Evolutionary conservation across 2,888 invertebrate species (phyloP).

Genomic region (Halictus quadricinctus): DNA sequence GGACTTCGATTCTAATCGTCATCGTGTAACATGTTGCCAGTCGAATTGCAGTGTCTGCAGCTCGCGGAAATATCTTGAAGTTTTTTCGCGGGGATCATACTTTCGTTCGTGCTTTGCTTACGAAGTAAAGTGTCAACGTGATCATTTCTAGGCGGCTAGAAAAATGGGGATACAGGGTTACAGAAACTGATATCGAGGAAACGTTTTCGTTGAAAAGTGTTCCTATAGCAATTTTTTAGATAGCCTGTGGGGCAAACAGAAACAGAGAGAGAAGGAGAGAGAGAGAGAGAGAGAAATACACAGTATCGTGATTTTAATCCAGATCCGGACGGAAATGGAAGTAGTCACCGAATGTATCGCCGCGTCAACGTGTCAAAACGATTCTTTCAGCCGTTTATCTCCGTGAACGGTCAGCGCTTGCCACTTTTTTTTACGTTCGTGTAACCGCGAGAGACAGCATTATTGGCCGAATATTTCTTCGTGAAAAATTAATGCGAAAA

Average conservation of each 20-base stretch:
- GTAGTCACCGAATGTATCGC: constrained; percentile 46
- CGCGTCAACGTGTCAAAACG: constrained; percentile 45
- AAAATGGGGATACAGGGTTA: constrained; percentile 26
- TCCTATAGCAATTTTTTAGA: constrained; percentile 31
- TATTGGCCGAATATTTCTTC: constrained; percentile 20
- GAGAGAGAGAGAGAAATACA: constrained; percentile 6
- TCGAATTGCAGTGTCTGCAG: not conserved
- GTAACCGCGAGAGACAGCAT: constrained; percentile 6
- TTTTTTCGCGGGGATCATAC: not conserved
- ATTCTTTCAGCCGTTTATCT: constrained; percentile 35
- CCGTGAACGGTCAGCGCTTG: constrained; percentile 5
- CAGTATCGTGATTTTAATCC: constrained; percentile 43
- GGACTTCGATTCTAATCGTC: not conserved
- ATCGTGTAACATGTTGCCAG: not conserved
- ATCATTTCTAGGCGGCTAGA: constrained; percentile 49
- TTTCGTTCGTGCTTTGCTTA: not conserved
- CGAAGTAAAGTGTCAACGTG: constrained; percentile 42
- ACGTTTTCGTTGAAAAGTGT: constrained; percentile 39
- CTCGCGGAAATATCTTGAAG: not conserved
- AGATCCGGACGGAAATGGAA: constrained; percentile 38
- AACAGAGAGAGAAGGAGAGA: not conserved
- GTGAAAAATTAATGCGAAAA: constrained; percentile 1
- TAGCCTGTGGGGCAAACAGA: not conserved
- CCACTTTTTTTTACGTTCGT: constrained; percentile 10
- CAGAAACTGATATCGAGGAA: constrained; percentile 36